These are phyloP conservation scores for Ctenochaetus hawaiiensis DNA, from an alignment of 2,797 vertebrate species.

Conservation along the genomic window DNA sequence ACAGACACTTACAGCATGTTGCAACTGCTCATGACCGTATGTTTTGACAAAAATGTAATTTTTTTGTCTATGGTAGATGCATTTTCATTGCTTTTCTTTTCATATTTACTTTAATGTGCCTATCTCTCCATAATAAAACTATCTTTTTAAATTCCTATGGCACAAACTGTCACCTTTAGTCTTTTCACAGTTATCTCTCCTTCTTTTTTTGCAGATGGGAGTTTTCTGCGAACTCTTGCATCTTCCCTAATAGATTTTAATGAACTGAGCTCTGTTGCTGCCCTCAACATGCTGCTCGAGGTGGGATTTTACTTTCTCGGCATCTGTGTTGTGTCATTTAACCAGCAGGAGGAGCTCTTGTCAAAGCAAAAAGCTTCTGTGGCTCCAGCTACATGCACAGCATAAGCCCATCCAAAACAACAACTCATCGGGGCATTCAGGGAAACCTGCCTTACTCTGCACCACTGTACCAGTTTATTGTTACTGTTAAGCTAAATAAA, in stretches of 20 bases:
- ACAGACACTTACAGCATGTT: not conserved
- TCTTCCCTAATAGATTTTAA: constrained; percentile 96
- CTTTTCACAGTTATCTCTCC: not conserved
- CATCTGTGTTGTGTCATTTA: constrained; percentile 16
- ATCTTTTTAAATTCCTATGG: not conserved
- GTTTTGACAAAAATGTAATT: not conserved
- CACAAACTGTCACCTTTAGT: not conserved
- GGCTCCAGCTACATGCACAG: constrained; percentile 24
- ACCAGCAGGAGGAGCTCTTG: constrained; percentile 83
- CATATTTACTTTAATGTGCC: not conserved
- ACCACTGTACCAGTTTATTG: constrained; percentile 50
- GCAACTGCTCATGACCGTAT: not conserved
- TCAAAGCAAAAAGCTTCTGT: constrained; percentile 56
- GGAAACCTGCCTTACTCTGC: constrained; percentile 51
- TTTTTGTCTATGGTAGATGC: not conserved
- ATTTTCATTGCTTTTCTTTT: not conserved
- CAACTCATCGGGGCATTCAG: constrained; percentile 38
- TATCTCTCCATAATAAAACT: not conserved
- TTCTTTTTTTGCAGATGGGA: constrained; percentile 88
- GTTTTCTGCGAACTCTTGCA: constrained; percentile 95
- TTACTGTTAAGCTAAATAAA: constrained; percentile 48
- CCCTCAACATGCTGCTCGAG: constrained; percentile 97
- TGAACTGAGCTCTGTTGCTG: constrained; percentile 95
- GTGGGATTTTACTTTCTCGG: constrained; percentile 74
- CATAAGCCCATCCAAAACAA: constrained; percentile 58